phyloP scores from a whole-genome alignment of 2,888 invertebrate species.

The Mesorhabditis sp. region DNA sequence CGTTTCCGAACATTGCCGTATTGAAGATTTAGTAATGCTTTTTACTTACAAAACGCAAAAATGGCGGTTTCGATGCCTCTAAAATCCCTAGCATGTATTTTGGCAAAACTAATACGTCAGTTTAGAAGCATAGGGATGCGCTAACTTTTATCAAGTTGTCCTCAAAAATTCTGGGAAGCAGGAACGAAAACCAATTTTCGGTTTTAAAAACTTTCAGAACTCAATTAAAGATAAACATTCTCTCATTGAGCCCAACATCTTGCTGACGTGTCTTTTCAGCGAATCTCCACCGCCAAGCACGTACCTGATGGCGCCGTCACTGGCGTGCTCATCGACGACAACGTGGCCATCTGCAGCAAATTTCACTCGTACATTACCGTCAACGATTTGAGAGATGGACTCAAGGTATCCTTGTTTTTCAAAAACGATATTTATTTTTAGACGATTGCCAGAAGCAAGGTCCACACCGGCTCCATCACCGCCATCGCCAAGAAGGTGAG shows the following conservation, averaged over 20 bases:
- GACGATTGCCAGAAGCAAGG: not conserved
- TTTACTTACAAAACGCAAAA: no score
- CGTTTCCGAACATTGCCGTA: not conserved
- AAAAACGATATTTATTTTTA: slow-evolving; percentile 1
- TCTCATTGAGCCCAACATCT: no score
- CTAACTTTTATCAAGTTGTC: no score
- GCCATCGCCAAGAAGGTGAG: not conserved
- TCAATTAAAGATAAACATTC: no score
- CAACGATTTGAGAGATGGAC: not conserved
- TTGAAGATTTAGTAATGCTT: not conserved
- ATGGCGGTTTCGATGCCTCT: no score
- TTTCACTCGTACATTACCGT: not conserved
- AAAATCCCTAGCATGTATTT: no score
- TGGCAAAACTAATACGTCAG: no score
- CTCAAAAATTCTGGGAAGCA: no score
- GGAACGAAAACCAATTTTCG: no score
- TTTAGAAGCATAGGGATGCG: no score
- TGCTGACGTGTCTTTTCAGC: not conserved
- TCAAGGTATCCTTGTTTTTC: not conserved
- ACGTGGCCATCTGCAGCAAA: not conserved
- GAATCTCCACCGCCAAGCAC: not conserved
- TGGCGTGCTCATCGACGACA: not conserved
- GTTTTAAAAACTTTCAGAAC: no score
- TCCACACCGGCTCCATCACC: not conserved
- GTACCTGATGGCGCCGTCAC: not conserved